Base-by-base conservation (phyloP, 2,888 invertebrate species). In the Lepas anatifera region DNA sequence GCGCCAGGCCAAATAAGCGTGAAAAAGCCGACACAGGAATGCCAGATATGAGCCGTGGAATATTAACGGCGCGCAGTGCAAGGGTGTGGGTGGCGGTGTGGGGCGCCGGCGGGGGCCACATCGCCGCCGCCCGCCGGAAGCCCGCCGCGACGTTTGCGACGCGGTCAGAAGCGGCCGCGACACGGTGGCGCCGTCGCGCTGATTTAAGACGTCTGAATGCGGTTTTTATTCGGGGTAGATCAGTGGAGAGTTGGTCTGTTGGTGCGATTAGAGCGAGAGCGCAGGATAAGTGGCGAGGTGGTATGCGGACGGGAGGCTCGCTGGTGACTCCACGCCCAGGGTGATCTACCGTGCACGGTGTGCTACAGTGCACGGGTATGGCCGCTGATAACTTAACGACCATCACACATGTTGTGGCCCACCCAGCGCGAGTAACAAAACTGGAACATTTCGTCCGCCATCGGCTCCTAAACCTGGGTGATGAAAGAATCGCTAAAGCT, bases 1-100 rank as follows among this genome's bases (percentile, higher is more conserved):
- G 58, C 35, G 7, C 18, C 25, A 35, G n/a, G n/a, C n/a, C 58
- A 58, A 58, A 58, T 58, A 32, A 58, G 58, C 58, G 58, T 58
- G 58, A 58, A 58, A 58, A 58, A 58, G 25, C 32, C 58, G 58
- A 58, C 58, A 58, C 58, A 2, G 58, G 58, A 58, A 58, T 58
- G 58, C 58, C 22, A 58, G 58, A 58, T 58, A 58, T 58, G 58
- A 58, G 58, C 7, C 32, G 22, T 8, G 32, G 58, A 11, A 32
- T 58, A 58, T 67, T 41, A 43, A 67, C 67, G 46, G 18, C 32
- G 39, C 27, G 3, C 1, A 3, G 29, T 11, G 27, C 22, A n/a
- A 29, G 27, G 67, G 43, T 27, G 22, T 32, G 35, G 58, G 35
- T 58, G 69, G 18, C 10, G 69, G 37, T 32, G 58, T 13, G 25